phyloP scores from a whole-genome alignment of 2,113 vertebrate species.

The Pandion haliaetus region DNA sequence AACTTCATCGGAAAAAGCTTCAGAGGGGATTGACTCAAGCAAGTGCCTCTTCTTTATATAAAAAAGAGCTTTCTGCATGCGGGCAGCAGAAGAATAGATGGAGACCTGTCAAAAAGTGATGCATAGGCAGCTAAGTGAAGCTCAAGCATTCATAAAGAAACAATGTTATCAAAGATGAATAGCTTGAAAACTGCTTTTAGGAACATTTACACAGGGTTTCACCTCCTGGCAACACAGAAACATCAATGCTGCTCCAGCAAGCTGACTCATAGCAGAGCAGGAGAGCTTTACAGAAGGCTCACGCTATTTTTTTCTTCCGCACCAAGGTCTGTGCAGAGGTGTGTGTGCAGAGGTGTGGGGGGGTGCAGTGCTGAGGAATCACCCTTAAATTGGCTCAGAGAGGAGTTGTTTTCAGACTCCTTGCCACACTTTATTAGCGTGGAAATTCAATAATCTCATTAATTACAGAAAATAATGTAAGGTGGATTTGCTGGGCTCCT shows the following conservation, averaged over 20 bases:
- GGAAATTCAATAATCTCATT: constrained; percentile 76
- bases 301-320: not conserved
- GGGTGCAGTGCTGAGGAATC: not conserved
- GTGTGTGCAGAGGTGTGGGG: not conserved
- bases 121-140: constrained; percentile 66
- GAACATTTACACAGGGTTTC: constrained; percentile 70
- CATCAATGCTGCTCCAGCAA: constrained; percentile 23
- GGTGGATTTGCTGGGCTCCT: constrained; percentile 65
- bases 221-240: constrained; percentile 67
- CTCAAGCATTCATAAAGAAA: constrained; percentile 68
- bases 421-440: constrained; percentile 60
- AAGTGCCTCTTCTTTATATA: constrained; percentile 1
- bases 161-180: constrained; percentile 74
- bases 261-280: constrained; percentile 56
- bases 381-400: constrained; percentile 27
- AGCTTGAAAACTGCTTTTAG: constrained; percentile 72
- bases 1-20: not conserved
- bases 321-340: constrained; percentile 36
- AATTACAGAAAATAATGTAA: constrained; percentile 75
- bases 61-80: not conserved
- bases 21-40: not conserved
- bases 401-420: constrained; percentile 64
- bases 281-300: constrained; percentile 24
- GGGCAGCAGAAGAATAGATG: constrained; percentile 58
- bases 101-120: constrained; percentile 68